Base-by-base conservation (phyloP, 2,888 invertebrate species). In the Athalia circularis region DNA sequence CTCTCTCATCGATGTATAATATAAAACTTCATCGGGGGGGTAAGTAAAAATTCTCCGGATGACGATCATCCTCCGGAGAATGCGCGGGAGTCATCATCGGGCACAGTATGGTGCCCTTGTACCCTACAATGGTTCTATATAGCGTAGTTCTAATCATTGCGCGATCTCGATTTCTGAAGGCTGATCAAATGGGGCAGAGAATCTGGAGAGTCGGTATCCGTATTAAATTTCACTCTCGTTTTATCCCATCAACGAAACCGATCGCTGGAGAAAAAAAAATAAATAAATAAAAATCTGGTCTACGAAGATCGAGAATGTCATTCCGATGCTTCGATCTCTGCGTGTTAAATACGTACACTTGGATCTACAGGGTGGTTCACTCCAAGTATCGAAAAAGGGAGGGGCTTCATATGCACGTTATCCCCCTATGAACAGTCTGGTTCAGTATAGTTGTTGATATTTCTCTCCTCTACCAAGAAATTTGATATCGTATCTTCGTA, bases 71-170 rank as follows among this genome's bases (percentile, higher is more conserved):
- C 54, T 76, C 64, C 70, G 78, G 52, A 61, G 75, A 67, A 80
- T 79, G 78, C 75, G 82, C 76, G 76, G 81, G 80, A 80, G 81
- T 78, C 68, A 77, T 77, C 77, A 77, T 57, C 70, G 68, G 45
- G 43, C 77, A 29, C 77, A 61, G 57, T 81, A 81, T 80, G 84
- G 81, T 81, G 82, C 82, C 84, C 80, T 11, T 74, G 67, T 80
- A 79, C 76, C 68, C 77, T 81, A 82, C 84, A 83, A 80, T 79
- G 83, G 80, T 79, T 80, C 80, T 29, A 29, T 29, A 82, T 15
- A 47, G 3, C 8, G 45, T 15, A 61, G 50, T 50, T 75, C n/a
- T 43, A 57, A 47, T 75, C 48, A 61, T 64, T 75, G 75, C 62
- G 8, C 15, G 75, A 75, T 61, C 62, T n/a, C 50, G 62, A 43